Conservation (phyloP, 2,888 invertebrate species). For the Hyppa rectilinea region DNA sequence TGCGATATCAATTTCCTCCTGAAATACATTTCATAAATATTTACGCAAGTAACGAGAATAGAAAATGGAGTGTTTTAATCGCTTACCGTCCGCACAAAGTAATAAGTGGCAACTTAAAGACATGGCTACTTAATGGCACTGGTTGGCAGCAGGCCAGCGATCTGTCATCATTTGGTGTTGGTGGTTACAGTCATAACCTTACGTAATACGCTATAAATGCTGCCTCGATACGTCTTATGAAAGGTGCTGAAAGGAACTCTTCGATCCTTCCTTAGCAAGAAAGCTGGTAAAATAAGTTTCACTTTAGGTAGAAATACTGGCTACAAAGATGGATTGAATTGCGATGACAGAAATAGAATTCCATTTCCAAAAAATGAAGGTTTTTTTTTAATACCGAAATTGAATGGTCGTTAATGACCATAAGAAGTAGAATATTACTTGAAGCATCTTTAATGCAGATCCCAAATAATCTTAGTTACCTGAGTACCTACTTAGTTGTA, state of each 20-base stretch:
- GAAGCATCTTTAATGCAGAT: neutral
- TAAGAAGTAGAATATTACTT: neutral
- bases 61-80: slow-evolving; percentile 39
- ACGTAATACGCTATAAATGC: slow-evolving; percentile 41
- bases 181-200: slow-evolving; percentile 43
- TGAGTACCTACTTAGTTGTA: neutral
- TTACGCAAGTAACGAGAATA: slow-evolving; percentile 29
- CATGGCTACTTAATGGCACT: slow-evolving; percentile 57
- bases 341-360: slow-evolving; percentile 9
- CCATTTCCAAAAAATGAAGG: slow-evolving; percentile 13
- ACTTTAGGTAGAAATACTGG: slow-evolving; percentile 1
- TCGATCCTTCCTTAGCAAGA: slow-evolving; percentile 1
- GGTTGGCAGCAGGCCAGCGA: slow-evolving; percentile 59
- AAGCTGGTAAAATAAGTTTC: slow-evolving; percentile 5
- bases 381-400: neutral
- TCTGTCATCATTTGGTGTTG: slow-evolving; percentile 63
- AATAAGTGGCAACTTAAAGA: slow-evolving; percentile 61
- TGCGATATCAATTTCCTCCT: slow-evolving; percentile 43
- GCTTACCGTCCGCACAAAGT: slow-evolving; percentile 35
- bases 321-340: slow-evolving; percentile 12
- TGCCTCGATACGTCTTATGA: slow-evolving; percentile 33
- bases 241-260: slow-evolving; percentile 26
- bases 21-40: slow-evolving; percentile 42
- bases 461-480: slow-evolving; percentile 1
- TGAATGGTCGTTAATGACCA: neutral